Conservation (phyloP, 2,113 vertebrate species). For the Sphyrna mokarran region DNA sequence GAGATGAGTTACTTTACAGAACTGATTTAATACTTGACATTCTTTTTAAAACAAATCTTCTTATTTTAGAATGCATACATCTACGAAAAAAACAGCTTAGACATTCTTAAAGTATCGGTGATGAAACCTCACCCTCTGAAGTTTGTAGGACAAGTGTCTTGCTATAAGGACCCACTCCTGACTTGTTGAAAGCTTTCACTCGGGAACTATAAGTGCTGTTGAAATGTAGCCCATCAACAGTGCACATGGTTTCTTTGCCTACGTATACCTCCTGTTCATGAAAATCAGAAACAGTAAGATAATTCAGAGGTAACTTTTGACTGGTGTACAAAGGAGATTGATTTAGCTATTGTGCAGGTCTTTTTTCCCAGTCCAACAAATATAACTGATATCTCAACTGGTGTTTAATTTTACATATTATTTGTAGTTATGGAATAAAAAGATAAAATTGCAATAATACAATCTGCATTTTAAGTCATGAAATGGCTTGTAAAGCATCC, state of each 20-base stretch:
- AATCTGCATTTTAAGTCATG: not conserved
- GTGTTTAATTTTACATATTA: not conserved
- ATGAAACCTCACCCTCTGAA: conserved; percentile 76
- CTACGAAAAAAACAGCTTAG: not conserved
- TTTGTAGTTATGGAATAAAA: not conserved
- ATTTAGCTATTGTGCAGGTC: not conserved
- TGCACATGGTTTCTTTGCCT: conserved; percentile 95
- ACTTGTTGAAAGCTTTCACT: conserved; percentile 91
- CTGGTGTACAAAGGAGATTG: not conserved
- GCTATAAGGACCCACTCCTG: conserved; percentile 92
- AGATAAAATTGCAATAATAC: not conserved
- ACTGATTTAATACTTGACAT: not conserved
- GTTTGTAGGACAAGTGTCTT: conserved; percentile 96
- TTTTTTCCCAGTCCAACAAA: not conserved
- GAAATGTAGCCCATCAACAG: conserved; percentile 95
- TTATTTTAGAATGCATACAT: not conserved
- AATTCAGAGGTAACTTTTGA: not conserved
- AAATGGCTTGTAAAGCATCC: not conserved
- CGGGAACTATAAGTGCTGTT: conserved; percentile 93
- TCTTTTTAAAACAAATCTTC: not conserved
- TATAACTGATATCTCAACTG: not conserved
- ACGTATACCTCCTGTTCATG: conserved; percentile 86
- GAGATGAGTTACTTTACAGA: not conserved
- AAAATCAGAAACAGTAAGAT: not conserved
- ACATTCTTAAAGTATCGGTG: conserved; percentile 20